These are phyloP conservation scores for Camponotus pennsylvanicus DNA, from an alignment of 1,140 invertebrate genomes.

Conservation along the genomic window DNA sequence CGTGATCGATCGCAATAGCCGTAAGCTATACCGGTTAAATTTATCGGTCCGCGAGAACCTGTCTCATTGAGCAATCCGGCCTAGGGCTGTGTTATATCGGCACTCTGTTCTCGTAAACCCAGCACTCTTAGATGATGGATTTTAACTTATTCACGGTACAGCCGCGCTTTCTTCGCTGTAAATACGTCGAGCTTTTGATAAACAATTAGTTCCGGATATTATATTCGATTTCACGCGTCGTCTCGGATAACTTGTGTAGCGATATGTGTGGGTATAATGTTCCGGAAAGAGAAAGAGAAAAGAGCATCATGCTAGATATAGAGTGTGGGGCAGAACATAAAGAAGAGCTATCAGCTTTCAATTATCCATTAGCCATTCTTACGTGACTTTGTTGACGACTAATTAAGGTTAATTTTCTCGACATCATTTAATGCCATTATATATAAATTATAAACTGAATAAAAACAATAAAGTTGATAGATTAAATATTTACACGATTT, in stretches of 20 bases:
- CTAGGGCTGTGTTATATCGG: conserved; percentile 52
- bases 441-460: background rate
- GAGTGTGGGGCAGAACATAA: background rate
- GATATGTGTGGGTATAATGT: background rate
- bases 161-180: conserved; percentile 66
- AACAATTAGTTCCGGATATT: conserved; percentile 50
- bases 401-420: background rate
- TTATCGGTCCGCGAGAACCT: conserved; percentile 52
- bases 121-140: conserved; percentile 24
- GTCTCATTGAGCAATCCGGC: conserved; percentile 47
- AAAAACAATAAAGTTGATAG: background rate
- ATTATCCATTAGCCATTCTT: background rate
- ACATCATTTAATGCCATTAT: background rate
- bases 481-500: background rate
- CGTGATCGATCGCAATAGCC: conserved; percentile 63
- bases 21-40: conserved; percentile 58
- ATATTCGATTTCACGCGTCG: conserved; percentile 26
- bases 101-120: conserved; percentile 74
- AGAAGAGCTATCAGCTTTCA: conserved; percentile 1
- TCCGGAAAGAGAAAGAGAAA: conserved; percentile 21
- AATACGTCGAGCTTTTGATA: conserved; percentile 63
- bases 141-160: conserved; percentile 73
- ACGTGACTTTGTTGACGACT: background rate
- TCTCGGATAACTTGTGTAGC: conserved; percentile 3
- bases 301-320: background rate